These are phyloP conservation scores for Mus spretus DNA, from an alignment of 2,797 vertebrate species.

Conservation along the genomic window DNA sequence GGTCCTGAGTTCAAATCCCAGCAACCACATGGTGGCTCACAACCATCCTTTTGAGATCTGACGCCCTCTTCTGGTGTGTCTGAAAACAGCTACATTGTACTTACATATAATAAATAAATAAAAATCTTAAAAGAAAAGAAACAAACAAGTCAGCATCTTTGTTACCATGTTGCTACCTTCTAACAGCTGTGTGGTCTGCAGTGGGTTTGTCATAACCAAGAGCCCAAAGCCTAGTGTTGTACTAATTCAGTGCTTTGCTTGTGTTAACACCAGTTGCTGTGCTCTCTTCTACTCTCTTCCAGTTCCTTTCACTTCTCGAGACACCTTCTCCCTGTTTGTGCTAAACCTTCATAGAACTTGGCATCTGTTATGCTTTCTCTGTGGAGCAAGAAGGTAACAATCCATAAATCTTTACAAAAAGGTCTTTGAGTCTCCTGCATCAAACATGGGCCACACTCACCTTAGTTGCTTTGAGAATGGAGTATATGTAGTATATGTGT, in stretches of 20 bases:
- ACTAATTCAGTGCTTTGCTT: conserved; percentile 60
- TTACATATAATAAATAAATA: too few relatives aligned
- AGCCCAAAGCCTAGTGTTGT: neutral
- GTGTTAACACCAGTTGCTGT: conserved; percentile 80
- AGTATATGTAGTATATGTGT: neutral
- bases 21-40: too few relatives aligned
- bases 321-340: conserved; percentile 88
- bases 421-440: conserved; percentile 15
- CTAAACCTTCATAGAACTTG: conserved; percentile 88
- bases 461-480: neutral
- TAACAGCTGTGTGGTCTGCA: neutral
- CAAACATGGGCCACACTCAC: neutral
- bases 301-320: conserved; percentile 86
- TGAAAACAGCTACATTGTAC: too few relatives aligned
- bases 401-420: conserved; percentile 30
- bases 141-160: neutral
- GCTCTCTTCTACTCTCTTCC: conserved; percentile 55
- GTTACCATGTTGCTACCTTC: neutral
- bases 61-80: too few relatives aligned
- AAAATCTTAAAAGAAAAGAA: too few relatives aligned
- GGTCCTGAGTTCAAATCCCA: too few relatives aligned
- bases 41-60: too few relatives aligned
- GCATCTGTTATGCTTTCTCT: conserved; percentile 85
- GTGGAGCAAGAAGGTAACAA: conserved; percentile 88
- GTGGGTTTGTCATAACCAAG: neutral